Evolutionary conservation across 2,888 invertebrate genomes (phyloP), one percentile per base, ranked within the genome.

Genomic region (Thysanoteuthis rhombus): DNA sequence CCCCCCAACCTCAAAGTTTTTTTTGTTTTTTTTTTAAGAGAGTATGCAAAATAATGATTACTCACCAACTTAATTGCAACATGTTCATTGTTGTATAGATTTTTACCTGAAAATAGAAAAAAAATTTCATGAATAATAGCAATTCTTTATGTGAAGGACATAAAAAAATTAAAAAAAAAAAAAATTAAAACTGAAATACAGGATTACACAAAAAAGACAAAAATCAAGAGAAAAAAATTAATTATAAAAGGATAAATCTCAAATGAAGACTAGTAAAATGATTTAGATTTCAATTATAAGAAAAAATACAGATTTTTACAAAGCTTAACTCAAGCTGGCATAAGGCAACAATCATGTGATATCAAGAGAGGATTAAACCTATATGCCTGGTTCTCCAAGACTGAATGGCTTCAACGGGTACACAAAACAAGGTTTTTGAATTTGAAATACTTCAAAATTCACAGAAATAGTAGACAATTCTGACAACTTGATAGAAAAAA

Each of bases 61-160:
- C 96, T 96, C 96, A 98, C 98, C 99, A 99, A 98, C 98, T 99
- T 99, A 97, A 99, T 99, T 97, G 99, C 99, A 97, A 99, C 99
- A 98, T 99, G 99, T 98, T 99, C 99, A 98, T 99, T 99, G 98
- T 99, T 99, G 98, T 99, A 99, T 97, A 99, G 98, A 98, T 99
- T 99, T 98, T 99, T 99, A 96, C 99, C 99, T 98, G 98, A 93
- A 98, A 98, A 97, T 97, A 97, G 97, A 97, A 96, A 94, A 39
- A n/a, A 93, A 45, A 92, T n/a, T 1, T 28, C 28, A 75, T n/a
- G 36, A n/a, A 75, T n/a, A 75, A 75, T 36, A n/a, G 2, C n/a
- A n/a, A n/a, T 75, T 75, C 75, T 4, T 75, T n/a, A 10, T 12
- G n/a, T n/a, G 75, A 25, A 16, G 16, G 12, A 75, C 12, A 75